Evolutionary conservation across 2,888 invertebrate species (phyloP).

Genomic region (Microplitis manilae): DNA sequence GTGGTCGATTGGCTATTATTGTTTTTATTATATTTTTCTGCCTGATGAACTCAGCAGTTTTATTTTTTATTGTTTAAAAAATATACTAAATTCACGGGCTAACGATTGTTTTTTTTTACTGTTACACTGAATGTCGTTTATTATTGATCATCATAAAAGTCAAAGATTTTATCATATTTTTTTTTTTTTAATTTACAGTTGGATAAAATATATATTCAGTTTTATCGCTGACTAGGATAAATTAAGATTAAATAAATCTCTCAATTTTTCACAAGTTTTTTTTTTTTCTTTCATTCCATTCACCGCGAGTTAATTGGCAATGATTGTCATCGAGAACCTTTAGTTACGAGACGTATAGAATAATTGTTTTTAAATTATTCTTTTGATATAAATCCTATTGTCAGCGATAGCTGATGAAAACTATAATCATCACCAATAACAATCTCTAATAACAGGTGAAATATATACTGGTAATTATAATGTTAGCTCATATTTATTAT

Average conservation of each 20-base stretch:
- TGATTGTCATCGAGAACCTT: too few species aligned
- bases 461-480: too few species aligned
- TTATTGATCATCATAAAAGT: neutral
- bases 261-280: too few species aligned
- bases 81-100: constrained; percentile 3
- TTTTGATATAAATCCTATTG: too few species aligned
- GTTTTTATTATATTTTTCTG: constrained; percentile 32
- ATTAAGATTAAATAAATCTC: neutral
- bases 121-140: neutral
- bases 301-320: too few species aligned
- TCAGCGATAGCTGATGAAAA: too few species aligned
- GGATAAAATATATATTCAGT: neutral
- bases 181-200: neutral
- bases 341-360: too few species aligned
- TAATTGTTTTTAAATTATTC: too few species aligned
- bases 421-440: too few species aligned
- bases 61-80: constrained; percentile 6
- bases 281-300: too few species aligned
- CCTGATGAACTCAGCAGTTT: constrained; percentile 10
- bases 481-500: too few species aligned
- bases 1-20: constrained; percentile 25
- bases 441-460: too few species aligned
- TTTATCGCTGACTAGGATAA: neutral
- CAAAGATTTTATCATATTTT: neutral
- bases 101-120: neutral